These are phyloP conservation scores for Tinea pellionella DNA, from an alignment of 2,888 invertebrate genomes.

Conservation along the genomic window DNA sequence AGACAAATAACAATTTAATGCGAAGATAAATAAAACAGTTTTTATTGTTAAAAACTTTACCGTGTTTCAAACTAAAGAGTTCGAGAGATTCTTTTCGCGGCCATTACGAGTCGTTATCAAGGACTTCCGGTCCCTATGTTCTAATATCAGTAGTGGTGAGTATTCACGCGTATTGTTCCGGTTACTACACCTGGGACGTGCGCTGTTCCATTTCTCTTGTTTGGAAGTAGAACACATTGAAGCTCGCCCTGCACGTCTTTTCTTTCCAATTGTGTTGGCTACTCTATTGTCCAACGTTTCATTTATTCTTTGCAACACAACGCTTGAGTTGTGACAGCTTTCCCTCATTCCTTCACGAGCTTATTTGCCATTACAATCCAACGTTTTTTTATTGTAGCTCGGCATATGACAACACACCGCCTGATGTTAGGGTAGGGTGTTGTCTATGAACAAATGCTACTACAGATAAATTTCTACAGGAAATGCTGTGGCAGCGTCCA, in stretches of 20 bases:
- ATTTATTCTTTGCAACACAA: slow-evolving; percentile 34
- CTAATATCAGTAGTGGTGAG: slow-evolving; percentile 1
- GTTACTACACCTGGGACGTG: slow-evolving; percentile 43
- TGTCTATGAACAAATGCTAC: no score
- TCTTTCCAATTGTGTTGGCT: slow-evolving; percentile 58
- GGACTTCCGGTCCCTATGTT: slow-evolving; percentile 1
- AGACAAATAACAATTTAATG: no score
- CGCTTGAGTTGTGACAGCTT: slow-evolving; percentile 35
- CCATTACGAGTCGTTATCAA: neutral
- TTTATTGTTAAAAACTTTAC: no score
- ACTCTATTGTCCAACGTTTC: slow-evolving; percentile 50
- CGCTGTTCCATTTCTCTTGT: slow-evolving; percentile 43
- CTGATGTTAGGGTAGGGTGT: no score
- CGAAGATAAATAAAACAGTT: no score
- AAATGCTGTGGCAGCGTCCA: no score
- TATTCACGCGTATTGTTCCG: slow-evolving; percentile 25
- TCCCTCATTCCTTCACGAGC: slow-evolving; percentile 31
- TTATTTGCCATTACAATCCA: slow-evolving; percentile 24
- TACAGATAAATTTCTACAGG: no score
- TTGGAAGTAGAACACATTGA: slow-evolving; percentile 49
- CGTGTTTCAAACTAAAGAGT: neutral
- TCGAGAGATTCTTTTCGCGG: neutral
- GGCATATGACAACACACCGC: no score
- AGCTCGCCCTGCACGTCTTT: slow-evolving; percentile 46
- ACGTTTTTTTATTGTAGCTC: no score